Evolutionary conservation across 2,113 vertebrate species (phyloP), one percentile per base, ranked within the genome.

Genomic region (Glareola pratincola): DNA sequence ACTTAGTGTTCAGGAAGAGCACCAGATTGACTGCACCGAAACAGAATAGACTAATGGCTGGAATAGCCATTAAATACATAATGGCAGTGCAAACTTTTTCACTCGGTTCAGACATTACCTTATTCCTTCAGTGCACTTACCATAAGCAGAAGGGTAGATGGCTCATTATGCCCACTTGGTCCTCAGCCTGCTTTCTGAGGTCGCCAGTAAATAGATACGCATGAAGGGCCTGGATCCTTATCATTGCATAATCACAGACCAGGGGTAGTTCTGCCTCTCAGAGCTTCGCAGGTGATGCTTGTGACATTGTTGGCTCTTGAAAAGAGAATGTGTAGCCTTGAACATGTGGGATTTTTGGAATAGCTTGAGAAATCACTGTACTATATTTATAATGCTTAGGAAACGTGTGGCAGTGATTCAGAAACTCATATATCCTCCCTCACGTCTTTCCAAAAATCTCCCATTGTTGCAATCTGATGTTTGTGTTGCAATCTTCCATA

Each of bases 171-270:
- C 81, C 69, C 14, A 18, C 78, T 94, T 75, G 63, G 50, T 93
- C 69, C 37, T 91, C 74, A 79, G 92, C 87, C 84, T 71, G 0
- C 77, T 95, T 85, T 88, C 85, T 22, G 73, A 95, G 74, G 23
- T 71, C 4, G 2, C 48, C 80, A 73, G 71, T 76, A 94, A 84
- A 73, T 6, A 75, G 83, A 27, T 82, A 23, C 9, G 59, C 54
- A 50, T 82, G 67, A 76, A 73, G 59, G 54, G 59, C 74, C 63
- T 63, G 75, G 41, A 74, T 96, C 63, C 63, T 73, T 76, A 66
- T 85, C 84, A 43, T 96, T 95, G 79, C 66, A 79, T 96, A 95
- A 97, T 94, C 92, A 54, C 86, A 73, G 74, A 79, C 23, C 34
- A 71, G 84, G 54, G 66, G 47, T 47, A 76, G 16, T 62, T 85